A percentile compares a stretch with the other conserved stretches of the same genome.
Evolutionary conservation across 30 jellyfish, hydroid and myxozoan species (phyloP).

Genomic region (Aurelia aurita complex sp. Pacific): DNA sequence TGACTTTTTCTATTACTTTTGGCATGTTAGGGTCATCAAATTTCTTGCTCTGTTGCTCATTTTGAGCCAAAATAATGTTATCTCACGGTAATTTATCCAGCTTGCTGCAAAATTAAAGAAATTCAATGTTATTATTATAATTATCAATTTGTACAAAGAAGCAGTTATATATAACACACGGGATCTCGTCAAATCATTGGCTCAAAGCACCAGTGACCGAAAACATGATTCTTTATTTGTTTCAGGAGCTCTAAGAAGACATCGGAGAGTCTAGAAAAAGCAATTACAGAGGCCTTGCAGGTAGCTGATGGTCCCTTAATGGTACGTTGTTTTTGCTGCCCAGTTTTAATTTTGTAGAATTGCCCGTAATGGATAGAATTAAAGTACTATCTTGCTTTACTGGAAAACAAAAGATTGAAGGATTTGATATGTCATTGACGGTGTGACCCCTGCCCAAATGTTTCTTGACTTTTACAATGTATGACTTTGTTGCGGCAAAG

Average conservation of each 20-base stretch:
- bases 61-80: neutral
- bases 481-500: too few relatives aligned
- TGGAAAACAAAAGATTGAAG: too few relatives aligned
- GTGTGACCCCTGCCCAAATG: too few relatives aligned
- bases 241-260: constrained; percentile 43
- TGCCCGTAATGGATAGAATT: too few relatives aligned
- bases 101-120: too few relatives aligned
- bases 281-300: constrained; percentile 52
- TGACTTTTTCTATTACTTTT: neutral
- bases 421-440: too few relatives aligned
- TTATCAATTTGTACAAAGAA: too few relatives aligned
- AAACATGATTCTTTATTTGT: neutral
- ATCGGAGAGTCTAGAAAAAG: constrained; percentile 49
- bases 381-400: too few relatives aligned
- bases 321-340: neutral
- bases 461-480: too few relatives aligned
- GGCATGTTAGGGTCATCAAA: neutral
- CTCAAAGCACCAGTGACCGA: neutral
- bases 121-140: too few relatives aligned
- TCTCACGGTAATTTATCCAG: too few relatives aligned
- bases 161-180: neutral
- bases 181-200: neutral
- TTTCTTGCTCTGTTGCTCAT: neutral
- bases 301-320: constrained; percentile 9
- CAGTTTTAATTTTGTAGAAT: too few relatives aligned